Percentiles rank a stretch among this genome's conserved stretches.
Evolutionary conservation across 2,113 vertebrate species (phyloP).

Genomic region (Candoia aspera): DNA sequence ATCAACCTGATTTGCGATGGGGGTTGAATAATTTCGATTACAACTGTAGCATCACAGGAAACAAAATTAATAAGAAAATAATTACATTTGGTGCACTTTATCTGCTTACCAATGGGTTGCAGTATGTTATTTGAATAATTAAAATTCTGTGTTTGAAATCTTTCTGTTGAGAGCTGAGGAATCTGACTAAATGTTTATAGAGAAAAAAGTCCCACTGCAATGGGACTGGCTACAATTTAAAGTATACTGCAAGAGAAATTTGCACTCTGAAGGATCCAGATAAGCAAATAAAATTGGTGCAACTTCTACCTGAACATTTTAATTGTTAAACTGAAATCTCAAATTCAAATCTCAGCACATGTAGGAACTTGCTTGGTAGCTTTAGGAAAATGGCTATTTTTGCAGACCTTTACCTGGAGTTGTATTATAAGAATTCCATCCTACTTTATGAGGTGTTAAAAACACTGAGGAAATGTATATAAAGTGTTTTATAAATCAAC

Average conservation of each 20-base stretch:
- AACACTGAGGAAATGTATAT: background rate
- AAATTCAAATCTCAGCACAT: background rate
- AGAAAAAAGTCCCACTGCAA: background rate
- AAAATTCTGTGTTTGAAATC: background rate
- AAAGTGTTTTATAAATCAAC: fast-evolving
- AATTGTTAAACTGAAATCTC: background rate
- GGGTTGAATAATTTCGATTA: too few relatives aligned
- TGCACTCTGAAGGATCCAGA: background rate
- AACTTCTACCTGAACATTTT: background rate
- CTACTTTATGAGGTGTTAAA: background rate
- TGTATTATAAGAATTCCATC: background rate
- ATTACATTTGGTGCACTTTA: background rate
- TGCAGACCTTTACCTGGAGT: background rate
- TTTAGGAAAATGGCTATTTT: background rate
- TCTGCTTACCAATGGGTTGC: background rate
- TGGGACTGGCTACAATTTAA: background rate
- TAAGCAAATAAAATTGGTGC: background rate
- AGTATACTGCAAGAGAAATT: background rate
- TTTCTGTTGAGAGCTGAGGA: background rate
- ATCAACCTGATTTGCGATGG: too few relatives aligned
- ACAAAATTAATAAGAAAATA: background rate
- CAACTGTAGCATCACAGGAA: background rate
- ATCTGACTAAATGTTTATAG: background rate
- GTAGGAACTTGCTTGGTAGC: fast-evolving
- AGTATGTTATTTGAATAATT: background rate